phyloP scores from a whole-genome alignment of 2,113 vertebrate genomes.

The Seriola aureovittata region DNA sequence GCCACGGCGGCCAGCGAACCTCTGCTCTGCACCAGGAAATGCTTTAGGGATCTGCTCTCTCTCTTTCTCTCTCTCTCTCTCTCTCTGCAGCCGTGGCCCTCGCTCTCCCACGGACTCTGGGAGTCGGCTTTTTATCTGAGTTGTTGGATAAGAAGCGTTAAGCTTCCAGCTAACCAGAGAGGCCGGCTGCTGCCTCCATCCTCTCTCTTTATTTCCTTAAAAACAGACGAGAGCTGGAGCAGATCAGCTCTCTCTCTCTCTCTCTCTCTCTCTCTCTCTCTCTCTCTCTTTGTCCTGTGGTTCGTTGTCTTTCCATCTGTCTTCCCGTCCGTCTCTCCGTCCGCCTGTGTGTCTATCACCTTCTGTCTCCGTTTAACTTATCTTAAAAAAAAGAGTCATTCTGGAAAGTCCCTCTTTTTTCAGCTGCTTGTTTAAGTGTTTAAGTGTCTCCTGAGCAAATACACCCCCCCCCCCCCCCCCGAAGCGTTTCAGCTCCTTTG shows the following conservation, averaged over 20 bases:
- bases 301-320: not conserved
- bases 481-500: conserved; percentile 43
- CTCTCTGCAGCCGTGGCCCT: conserved; percentile 37
- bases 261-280: not conserved
- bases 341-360: not conserved
- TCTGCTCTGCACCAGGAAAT: conserved; percentile 81
- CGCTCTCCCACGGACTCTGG: conserved; percentile 77
- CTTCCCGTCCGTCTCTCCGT: not conserved
- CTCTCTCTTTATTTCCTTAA: conserved; percentile 19
- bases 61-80: conserved; percentile 37
- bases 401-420: conserved; percentile 46
- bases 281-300: not conserved
- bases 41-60: conserved; percentile 65
- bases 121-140: conserved; percentile 77
- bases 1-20: conserved; percentile 74
- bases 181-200: conserved; percentile 59
- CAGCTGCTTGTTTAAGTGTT: conserved; percentile 67
- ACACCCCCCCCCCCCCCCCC: not conserved
- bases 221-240: not conserved
- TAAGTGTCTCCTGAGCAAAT: conserved; percentile 63
- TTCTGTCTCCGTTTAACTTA: conserved; percentile 43
- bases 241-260: not conserved
- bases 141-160: conserved; percentile 78
- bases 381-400: conserved; percentile 5
- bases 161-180: conserved; percentile 67